Conservation (phyloP, 2,888 invertebrate species). For the Desoria tigrina region DNA sequence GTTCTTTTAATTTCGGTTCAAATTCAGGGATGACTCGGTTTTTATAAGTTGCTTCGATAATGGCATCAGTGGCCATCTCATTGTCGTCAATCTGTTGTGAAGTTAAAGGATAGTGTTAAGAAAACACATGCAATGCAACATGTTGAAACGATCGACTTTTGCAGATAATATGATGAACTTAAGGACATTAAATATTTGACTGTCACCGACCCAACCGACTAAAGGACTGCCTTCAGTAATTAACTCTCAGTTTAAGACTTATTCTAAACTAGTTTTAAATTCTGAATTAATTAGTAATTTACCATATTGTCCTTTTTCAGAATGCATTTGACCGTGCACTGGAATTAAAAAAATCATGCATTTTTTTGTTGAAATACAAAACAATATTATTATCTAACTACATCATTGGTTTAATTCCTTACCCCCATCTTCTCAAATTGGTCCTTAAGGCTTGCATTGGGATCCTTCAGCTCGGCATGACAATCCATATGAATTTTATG, state of each 20-base stretch:
- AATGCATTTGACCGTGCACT: slow-evolving; percentile 44
- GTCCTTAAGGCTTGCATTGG: slow-evolving; percentile 26
- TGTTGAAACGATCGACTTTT: too few species aligned
- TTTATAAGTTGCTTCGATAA: slow-evolving; percentile 31
- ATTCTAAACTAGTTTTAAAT: neutral
- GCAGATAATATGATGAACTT: too few species aligned
- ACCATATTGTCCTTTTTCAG: slow-evolving; percentile 40
- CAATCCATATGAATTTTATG: slow-evolving; percentile 38
- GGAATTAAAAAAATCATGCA: neutral
- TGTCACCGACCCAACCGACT: too few species aligned
- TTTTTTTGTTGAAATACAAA: slow-evolving; percentile 4
- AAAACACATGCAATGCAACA: too few species aligned
- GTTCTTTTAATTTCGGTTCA: slow-evolving; percentile 27
- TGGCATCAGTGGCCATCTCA: slow-evolving; percentile 35
- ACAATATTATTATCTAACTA: too few species aligned
- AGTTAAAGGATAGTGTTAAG: neutral
- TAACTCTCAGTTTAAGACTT: too few species aligned
- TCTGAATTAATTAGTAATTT: slow-evolving; percentile 2
- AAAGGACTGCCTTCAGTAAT: too few species aligned
- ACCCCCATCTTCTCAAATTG: slow-evolving; percentile 41
- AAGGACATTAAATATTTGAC: too few species aligned
- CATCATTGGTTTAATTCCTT: too few species aligned
- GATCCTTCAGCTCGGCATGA: slow-evolving; percentile 37
- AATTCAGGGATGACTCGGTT: slow-evolving; percentile 41
- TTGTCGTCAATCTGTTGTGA: slow-evolving; percentile 40